These are phyloP conservation scores for Halcyon badia DNA, from an alignment of 2,797 vertebrate species.

Conservation along the genomic window DNA sequence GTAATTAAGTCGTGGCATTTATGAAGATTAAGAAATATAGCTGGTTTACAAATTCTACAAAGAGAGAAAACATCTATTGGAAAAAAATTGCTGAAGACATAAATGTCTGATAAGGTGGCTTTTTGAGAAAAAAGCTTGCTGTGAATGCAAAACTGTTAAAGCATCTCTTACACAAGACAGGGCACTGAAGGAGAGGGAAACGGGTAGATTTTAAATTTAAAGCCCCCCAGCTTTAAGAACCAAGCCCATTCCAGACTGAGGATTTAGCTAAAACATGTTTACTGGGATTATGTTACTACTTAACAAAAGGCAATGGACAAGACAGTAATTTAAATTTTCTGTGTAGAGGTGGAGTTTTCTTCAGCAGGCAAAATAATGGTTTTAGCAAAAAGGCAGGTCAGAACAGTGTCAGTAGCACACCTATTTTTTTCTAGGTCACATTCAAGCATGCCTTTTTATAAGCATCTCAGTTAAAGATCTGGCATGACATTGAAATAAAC, in stretches of 20 bases:
- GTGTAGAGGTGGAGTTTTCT: neutral
- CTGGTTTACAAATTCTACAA: conserved; percentile 59
- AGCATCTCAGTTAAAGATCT: neutral
- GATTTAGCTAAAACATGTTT: neutral
- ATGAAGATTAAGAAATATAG: conserved; percentile 76
- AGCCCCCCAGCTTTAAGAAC: neutral
- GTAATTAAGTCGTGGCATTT: conserved; percentile 73
- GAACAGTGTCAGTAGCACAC: neutral
- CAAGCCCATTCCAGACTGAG: neutral
- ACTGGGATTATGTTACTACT: neutral
- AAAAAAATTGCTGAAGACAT: conserved; percentile 53
- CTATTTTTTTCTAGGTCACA: neutral
- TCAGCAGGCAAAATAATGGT: neutral
- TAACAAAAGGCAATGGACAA: neutral
- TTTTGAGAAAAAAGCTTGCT: neutral
- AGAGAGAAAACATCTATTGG: conserved; percentile 30
- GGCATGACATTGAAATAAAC: neutral
- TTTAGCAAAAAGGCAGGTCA: neutral
- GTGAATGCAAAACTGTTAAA: neutral
- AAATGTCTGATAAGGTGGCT: neutral
- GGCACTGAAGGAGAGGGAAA: neutral
- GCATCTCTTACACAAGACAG: neutral
- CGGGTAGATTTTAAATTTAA: conserved; percentile 24
- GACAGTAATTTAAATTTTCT: neutral
- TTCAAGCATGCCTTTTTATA: neutral